Evolutionary conservation across 2,113 vertebrate genomes (phyloP).

Genomic region (Meleagris gallopavo): DNA sequence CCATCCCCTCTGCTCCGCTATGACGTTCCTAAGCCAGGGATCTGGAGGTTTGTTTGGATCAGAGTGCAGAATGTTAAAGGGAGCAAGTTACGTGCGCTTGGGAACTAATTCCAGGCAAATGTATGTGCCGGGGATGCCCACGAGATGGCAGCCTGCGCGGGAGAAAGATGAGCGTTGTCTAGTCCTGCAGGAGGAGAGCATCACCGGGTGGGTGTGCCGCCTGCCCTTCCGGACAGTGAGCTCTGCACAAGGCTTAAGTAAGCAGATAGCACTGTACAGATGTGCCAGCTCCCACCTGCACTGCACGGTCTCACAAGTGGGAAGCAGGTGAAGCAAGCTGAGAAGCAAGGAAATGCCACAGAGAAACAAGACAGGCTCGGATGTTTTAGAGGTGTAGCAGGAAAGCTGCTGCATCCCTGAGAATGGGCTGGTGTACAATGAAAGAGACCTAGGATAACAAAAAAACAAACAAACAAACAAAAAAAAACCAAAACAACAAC

Average conservation of each 20-base stretch:
- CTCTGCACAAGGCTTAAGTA: fast-evolving
- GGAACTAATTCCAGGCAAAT: not conserved
- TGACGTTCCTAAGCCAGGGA: not conserved
- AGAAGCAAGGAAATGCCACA: not conserved
- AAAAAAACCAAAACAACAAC: not conserved
- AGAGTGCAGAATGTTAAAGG: not conserved
- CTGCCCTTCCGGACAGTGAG: not conserved
- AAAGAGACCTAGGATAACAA: not conserved
- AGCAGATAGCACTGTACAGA: fast-evolving
- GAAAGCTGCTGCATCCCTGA: not conserved
- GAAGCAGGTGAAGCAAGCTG: not conserved
- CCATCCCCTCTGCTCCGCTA: not conserved
- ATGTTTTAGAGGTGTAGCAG: not conserved
- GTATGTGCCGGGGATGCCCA: not conserved
- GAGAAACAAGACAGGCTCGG: not conserved
- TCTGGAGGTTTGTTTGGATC: not conserved
- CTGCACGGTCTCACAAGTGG: fast-evolving
- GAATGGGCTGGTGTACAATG: not conserved
- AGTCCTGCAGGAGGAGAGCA: not conserved
- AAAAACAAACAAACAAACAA: not conserved
- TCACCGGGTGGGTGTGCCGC: fast-evolving
- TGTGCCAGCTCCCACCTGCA: not conserved
- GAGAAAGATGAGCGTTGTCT: not conserved
- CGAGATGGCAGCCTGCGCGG: conserved; percentile 50
- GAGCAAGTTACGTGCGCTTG: fast-evolving